phyloP scores from a whole-genome alignment of 2,888 invertebrate species.

The Philereme transversata region DNA sequence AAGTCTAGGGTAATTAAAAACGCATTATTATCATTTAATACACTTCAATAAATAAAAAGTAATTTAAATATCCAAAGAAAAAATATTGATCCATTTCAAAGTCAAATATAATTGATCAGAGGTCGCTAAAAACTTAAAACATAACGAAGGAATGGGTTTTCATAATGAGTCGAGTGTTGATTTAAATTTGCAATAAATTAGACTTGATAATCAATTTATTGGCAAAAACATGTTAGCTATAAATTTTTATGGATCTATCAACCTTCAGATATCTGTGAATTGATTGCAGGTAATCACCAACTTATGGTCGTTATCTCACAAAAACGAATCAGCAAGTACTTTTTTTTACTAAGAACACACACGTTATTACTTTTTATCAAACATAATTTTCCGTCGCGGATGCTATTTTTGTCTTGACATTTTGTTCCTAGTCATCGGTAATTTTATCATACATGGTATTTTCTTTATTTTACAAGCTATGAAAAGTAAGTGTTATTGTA shows the following conservation, averaged over 20 bases:
- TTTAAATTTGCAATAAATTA: constrained; percentile 33
- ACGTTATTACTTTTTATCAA: not conserved
- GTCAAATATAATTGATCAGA: constrained; percentile 22
- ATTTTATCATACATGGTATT: no score
- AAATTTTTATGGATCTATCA: constrained; percentile 26
- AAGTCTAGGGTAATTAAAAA: constrained; percentile 10
- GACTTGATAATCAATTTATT: constrained; percentile 25
- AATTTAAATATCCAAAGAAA: constrained; percentile 1
- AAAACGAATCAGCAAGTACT: constrained; percentile 10
- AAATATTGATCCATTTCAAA: constrained; percentile 24
- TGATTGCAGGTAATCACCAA: constrained; percentile 16
- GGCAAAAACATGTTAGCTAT: constrained; percentile 13
- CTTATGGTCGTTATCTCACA: constrained; percentile 5
- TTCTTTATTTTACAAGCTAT: no score
- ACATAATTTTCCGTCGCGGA: not conserved
- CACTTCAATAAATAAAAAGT: constrained; percentile 3
- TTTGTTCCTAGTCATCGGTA: no score
- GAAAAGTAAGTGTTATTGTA: no score
- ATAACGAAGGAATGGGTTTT: constrained; percentile 18
- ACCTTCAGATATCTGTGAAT: constrained; percentile 23
- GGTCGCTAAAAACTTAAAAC: constrained; percentile 18
- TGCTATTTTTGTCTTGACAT: no score
- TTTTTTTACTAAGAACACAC: not conserved
- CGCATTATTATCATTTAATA: constrained; percentile 10
- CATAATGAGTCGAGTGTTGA: constrained; percentile 26